phyloP scores from a whole-genome alignment of 2,797 vertebrate species.

The Mustela erminea region DNA sequence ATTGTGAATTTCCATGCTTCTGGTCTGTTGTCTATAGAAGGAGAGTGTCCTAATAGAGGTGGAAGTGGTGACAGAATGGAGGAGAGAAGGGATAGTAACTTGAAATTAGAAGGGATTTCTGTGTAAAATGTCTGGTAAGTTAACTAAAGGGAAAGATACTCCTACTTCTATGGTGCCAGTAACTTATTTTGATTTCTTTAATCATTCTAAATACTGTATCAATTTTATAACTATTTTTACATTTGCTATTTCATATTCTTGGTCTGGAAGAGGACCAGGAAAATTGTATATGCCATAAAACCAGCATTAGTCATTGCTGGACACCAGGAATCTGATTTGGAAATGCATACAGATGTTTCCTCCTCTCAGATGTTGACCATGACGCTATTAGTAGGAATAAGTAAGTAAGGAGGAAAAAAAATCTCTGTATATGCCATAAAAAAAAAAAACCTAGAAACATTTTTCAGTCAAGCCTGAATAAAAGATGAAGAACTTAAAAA shows the following conservation, averaged over 20 bases:
- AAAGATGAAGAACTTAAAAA: not conserved
- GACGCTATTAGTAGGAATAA: not conserved
- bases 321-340: not conserved
- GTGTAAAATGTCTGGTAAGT: not conserved
- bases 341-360: not conserved
- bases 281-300: not conserved
- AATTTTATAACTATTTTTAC: not conserved
- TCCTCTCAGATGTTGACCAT: not conserved
- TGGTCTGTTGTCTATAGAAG: not conserved
- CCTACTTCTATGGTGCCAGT: not conserved
- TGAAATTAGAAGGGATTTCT: not conserved
- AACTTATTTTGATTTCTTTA: not conserved
- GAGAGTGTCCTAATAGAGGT: not conserved
- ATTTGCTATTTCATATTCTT: not conserved
- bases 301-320: not conserved
- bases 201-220: not conserved
- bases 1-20: not conserved
- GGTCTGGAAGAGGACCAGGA: not conserved
- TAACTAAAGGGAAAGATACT: not conserved
- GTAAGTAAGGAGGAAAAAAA: not conserved
- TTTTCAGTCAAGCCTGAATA: not conserved
- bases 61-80: not conserved
- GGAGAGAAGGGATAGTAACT: not conserved
- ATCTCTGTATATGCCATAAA: not conserved
- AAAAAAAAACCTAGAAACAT: not conserved